phyloP scores from a whole-genome alignment of 2,113 vertebrate species.

The Mastomys coucha region DNA sequence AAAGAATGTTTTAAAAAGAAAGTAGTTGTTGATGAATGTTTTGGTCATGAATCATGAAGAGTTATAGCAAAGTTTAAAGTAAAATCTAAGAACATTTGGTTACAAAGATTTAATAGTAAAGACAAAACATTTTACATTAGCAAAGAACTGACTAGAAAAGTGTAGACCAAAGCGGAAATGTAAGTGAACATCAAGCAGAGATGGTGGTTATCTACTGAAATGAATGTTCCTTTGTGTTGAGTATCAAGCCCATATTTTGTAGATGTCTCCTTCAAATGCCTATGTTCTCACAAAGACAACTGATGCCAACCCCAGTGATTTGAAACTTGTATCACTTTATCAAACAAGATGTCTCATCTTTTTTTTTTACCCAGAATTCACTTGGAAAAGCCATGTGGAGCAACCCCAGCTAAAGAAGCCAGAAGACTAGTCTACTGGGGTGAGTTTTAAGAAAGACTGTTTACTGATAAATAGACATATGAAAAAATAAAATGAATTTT shows the following conservation, averaged over 20 bases:
- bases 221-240: not conserved
- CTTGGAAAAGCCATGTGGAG: not conserved
- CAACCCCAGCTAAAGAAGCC: not conserved
- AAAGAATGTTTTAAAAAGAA: not conserved
- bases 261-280: not conserved
- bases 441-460: not conserved
- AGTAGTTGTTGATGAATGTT: not conserved
- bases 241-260: not conserved
- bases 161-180: not conserved
- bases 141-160: not conserved
- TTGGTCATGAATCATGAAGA: not conserved
- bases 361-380: not conserved
- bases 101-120: slow-evolving; percentile 34
- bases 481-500: not conserved
- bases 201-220: not conserved
- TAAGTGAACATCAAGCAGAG: not conserved
- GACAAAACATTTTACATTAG: not conserved
- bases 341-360: not conserved
- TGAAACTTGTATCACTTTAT: not conserved
- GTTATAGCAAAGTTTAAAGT: no score
- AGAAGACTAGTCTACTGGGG: not conserved
- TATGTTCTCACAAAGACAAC: not conserved
- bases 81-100: not conserved
- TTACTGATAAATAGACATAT: not conserved
- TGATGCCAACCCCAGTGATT: not conserved